Base-by-base conservation (phyloP, 2,797 vertebrate species). In the Vultur gryphus region DNA sequence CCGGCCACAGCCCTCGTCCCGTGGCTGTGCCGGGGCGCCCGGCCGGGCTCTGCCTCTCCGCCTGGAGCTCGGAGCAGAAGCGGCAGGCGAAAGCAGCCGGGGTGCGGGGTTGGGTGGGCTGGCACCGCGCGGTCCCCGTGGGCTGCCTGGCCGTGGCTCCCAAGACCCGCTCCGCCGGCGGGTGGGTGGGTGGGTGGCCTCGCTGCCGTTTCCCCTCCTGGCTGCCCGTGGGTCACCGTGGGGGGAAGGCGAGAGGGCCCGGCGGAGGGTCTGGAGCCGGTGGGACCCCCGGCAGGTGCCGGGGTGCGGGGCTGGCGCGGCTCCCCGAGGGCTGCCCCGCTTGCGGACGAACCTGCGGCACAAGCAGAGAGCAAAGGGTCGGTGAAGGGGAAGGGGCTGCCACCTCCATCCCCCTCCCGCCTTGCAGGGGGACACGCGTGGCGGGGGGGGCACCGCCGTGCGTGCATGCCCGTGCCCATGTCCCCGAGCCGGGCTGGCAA, bases 221-320 rank as follows among this genome's bases (percentile, higher is more conserved):
- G 44, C 25, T 69, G 73, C 59, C 73, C 26, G 1, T 35, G 66
- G 76, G 62, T 70, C 70, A 28, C 48, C 3, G 1, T 4, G 61
- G 43, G 35, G 31, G 43, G 52, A 51, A 66, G 77, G 29, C 3
- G 16, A 85, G 87, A 75, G 16, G 80, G 52, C 15, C 57, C 3
- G 3, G 25, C 15, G 19, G 67, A 79, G 62, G 81, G 48, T 85
- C 41, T 8, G 2, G 71, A 71, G 67, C 28, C 9, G 11, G 61
- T 4, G 29, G 64, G 67, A 80, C 21, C 69, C 66, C 46, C 16
- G 4, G 58, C 11, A 24, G 13, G 62, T 59, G 43, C 39, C 1
- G 0, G 43, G 73, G 12, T 55, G 48, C 0, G 0, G 58, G 64
- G 77, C 35, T 76, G 84, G 52, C 0, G 1, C 3, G 3, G 55